Evolutionary conservation across 2,888 invertebrate species (phyloP).

Genomic region (Volucella inflata): DNA sequence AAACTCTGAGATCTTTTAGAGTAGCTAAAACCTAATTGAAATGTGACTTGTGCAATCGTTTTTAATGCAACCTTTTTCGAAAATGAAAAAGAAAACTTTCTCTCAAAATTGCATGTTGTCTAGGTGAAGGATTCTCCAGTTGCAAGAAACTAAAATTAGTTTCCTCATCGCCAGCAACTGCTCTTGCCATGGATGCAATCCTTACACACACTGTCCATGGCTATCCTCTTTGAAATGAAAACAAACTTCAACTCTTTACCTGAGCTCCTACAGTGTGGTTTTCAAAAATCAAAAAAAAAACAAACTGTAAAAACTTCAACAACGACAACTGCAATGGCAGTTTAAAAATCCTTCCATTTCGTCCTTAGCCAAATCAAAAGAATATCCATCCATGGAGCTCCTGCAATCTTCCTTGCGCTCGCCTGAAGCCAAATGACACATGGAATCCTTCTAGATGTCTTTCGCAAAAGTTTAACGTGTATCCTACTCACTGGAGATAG

Average conservation of each 20-base stretch:
- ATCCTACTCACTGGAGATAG: slow-evolving; percentile 8
- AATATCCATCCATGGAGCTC: slow-evolving; percentile 15
- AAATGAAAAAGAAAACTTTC: too few relatives aligned
- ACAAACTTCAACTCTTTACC: slow-evolving; percentile 28
- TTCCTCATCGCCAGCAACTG: too few relatives aligned
- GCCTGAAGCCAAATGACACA: slow-evolving; percentile 59
- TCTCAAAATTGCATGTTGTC: too few relatives aligned
- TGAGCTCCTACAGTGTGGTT: neutral
- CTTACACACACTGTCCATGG: too few relatives aligned
- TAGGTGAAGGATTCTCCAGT: too few relatives aligned
- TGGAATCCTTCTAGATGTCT: slow-evolving; percentile 41
- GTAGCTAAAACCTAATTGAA: too few relatives aligned
- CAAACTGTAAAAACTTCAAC: slow-evolving; percentile 1
- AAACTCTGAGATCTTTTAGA: neutral
- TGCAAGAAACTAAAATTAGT: too few relatives aligned
- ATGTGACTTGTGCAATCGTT: neutral
- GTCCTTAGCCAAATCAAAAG: slow-evolving; percentile 3
- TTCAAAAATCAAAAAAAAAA: neutral
- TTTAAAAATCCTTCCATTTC: neutral
- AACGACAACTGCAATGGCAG: neutral
- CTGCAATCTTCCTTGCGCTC: slow-evolving; percentile 37
- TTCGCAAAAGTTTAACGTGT: slow-evolving; percentile 33
- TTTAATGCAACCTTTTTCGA: too few relatives aligned
- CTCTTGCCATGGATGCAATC: too few relatives aligned
- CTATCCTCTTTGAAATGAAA: slow-evolving; percentile 4